phyloP scores from a whole-genome alignment of 92 coral and sea anemone genomes.

The Heteractis magnifica region DNA sequence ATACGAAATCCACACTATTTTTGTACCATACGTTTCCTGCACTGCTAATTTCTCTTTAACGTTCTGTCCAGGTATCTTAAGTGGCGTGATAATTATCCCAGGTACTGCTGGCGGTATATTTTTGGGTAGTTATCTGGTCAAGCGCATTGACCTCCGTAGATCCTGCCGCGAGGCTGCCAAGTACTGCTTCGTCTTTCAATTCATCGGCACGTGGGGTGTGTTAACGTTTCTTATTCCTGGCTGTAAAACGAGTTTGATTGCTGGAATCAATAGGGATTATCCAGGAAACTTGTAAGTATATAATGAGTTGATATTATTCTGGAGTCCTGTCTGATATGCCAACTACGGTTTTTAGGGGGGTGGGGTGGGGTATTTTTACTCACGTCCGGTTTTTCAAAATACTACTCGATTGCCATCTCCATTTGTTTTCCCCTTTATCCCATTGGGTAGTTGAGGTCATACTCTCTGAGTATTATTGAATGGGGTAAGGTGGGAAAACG shows the following conservation, averaged over 20 bases:
- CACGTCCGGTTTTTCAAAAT: no score
- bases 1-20: neutral
- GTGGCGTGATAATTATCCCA: slow-evolving; percentile 90
- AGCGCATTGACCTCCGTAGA: slow-evolving; percentile 76
- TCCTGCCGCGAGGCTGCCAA: slow-evolving; percentile 92
- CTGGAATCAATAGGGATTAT: slow-evolving; percentile 79
- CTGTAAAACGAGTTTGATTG: slow-evolving; percentile 85
- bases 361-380: no score
- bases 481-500: no score
- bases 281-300: slow-evolving; percentile 62
- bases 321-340: no score
- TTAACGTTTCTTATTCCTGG: slow-evolving; percentile 96
- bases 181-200: slow-evolving; percentile 90
- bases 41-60: neutral
- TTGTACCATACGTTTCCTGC: neutral
- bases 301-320: neutral
- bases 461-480: no score
- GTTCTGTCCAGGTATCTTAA: slow-evolving; percentile 64
- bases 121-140: slow-evolving; percentile 94
- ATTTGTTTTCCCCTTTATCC: no score
- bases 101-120: slow-evolving; percentile 99
- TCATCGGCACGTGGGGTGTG: slow-evolving; percentile 94
- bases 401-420: no score
- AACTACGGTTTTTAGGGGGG: no score
- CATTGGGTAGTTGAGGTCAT: no score